Conservation (phyloP, 2,797 vertebrate genomes). For the Toxotes lorentzi region DNA sequence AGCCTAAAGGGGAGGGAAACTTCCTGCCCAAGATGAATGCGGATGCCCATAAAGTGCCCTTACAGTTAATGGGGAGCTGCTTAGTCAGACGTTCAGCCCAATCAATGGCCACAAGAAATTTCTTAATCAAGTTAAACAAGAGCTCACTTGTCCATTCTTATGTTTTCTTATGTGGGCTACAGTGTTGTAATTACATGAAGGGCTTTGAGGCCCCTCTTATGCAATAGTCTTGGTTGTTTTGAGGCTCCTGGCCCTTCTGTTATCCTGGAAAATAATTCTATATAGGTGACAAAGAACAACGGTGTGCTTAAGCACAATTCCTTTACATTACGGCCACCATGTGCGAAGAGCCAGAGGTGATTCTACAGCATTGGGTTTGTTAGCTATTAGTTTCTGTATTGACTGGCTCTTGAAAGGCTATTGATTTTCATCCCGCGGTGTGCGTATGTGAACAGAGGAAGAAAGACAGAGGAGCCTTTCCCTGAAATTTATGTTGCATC, state of each 20-base stretch:
- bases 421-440: slow-evolving; percentile 73
- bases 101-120: slow-evolving; percentile 59
- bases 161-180: neutral
- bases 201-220: neutral
- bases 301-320: slow-evolving; percentile 52
- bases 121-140: slow-evolving; percentile 63
- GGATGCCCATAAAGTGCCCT: slow-evolving; percentile 60
- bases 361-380: slow-evolving; percentile 67
- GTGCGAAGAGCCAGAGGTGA: slow-evolving; percentile 55
- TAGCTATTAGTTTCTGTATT: slow-evolving; percentile 78
- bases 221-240: slow-evolving; percentile 13
- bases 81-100: slow-evolving; percentile 59
- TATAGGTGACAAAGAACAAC: slow-evolving; percentile 39
- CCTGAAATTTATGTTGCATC: slow-evolving; percentile 74
- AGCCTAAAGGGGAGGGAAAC: slow-evolving; percentile 51
- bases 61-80: slow-evolving; percentile 63
- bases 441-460: slow-evolving; percentile 25
- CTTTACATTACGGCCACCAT: slow-evolving; percentile 61
- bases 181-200: slow-evolving; percentile 3
- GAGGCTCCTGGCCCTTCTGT: slow-evolving; percentile 30
- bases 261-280: slow-evolving; percentile 37
- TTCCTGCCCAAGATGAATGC: slow-evolving; percentile 63
- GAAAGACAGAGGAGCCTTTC: slow-evolving; percentile 60
- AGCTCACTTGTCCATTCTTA: slow-evolving; percentile 24
- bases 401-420: slow-evolving; percentile 78